A percentile compares a stretch with the other conserved stretches of the same genome.
phyloP scores from a whole-genome alignment of 1,140 invertebrate species.

The Lethrus apterus region DNA sequence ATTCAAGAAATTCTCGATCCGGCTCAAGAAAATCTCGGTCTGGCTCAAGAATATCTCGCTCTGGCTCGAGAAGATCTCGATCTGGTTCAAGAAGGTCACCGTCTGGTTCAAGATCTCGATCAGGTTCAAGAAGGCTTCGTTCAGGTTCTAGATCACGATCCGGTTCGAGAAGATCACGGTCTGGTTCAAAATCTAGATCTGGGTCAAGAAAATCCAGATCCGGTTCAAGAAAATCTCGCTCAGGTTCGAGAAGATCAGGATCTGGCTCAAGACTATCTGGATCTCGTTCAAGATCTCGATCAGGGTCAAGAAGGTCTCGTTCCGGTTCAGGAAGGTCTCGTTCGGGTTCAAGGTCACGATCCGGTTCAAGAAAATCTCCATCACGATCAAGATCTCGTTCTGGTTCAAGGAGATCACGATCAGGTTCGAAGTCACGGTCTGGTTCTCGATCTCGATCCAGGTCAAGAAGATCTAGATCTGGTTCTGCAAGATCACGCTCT shows the following conservation, averaged over 20 bases:
- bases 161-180: slow-evolving; percentile 37
- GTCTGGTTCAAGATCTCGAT: slow-evolving; percentile 42
- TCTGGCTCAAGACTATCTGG: slow-evolving; percentile 37
- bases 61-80: slow-evolving; percentile 32
- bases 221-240: slow-evolving; percentile 27
- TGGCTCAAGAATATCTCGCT: slow-evolving; percentile 37
- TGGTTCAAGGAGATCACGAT: slow-evolving; percentile 19
- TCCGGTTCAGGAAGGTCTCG: slow-evolving; percentile 21
- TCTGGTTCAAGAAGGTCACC: slow-evolving; percentile 37
- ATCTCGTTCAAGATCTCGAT: slow-evolving; percentile 35
- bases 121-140: slow-evolving; percentile 38
- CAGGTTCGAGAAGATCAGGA: slow-evolving; percentile 34
- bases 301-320: slow-evolving; percentile 21
- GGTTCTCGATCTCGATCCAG: slow-evolving; percentile 23
- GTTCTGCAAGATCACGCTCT: slow-evolving; percentile 20
- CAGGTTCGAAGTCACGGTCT: slow-evolving; percentile 13
- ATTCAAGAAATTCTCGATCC: slow-evolving; percentile 32
- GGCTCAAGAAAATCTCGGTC: slow-evolving; percentile 38
- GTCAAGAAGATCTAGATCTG: slow-evolving; percentile 19
- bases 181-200: slow-evolving; percentile 33
- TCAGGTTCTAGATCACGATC: slow-evolving; percentile 40
- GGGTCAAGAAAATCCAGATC: slow-evolving; percentile 28
- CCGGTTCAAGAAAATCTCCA: slow-evolving; percentile 36
- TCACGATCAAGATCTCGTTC: slow-evolving; percentile 16
- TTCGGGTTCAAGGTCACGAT: slow-evolving; percentile 27